Evolutionary conservation across 2,888 invertebrate genomes (phyloP).

Genomic region (Vannuccia rotundouncinata): DNA sequence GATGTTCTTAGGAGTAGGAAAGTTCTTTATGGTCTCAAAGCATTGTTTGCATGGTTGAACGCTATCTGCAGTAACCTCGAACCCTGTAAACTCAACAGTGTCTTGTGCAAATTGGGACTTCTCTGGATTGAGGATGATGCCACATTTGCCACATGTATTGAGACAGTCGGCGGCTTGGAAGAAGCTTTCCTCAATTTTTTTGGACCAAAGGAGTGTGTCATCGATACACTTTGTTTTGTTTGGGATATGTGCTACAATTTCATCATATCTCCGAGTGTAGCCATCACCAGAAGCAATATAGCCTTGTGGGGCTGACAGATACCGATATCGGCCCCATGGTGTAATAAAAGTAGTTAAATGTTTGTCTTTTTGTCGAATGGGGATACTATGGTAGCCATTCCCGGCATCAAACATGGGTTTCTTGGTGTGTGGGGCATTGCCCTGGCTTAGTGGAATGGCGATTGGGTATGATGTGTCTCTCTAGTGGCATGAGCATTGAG

Average conservation of each 20-base stretch:
- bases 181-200: constrained; percentile 42
- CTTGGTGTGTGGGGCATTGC: constrained; percentile 42
- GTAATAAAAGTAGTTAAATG: constrained; percentile 40
- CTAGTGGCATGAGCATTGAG: constrained; percentile 43
- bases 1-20: not conserved
- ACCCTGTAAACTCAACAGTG: constrained; percentile 44
- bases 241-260: no score
- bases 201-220: constrained; percentile 42
- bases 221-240: constrained; percentile 45
- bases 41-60: constrained; percentile 16
- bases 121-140: constrained; percentile 44
- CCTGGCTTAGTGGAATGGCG: constrained; percentile 42
- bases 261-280: no score
- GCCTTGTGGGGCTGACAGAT: no score
- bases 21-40: constrained; percentile 18
- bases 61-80: constrained; percentile 42
- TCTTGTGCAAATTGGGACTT: constrained; percentile 43
- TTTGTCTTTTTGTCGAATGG: constrained; percentile 40
- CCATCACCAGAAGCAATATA: no score
- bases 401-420: not conserved
- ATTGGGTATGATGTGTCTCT: constrained; percentile 40
- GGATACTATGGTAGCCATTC: constrained; percentile 41
- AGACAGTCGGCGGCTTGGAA: constrained; percentile 43
- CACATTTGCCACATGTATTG: constrained; percentile 43
- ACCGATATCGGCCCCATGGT: no score